phyloP scores from a whole-genome alignment of 2,888 invertebrate species.

The Drosophila tanythrix region DNA sequence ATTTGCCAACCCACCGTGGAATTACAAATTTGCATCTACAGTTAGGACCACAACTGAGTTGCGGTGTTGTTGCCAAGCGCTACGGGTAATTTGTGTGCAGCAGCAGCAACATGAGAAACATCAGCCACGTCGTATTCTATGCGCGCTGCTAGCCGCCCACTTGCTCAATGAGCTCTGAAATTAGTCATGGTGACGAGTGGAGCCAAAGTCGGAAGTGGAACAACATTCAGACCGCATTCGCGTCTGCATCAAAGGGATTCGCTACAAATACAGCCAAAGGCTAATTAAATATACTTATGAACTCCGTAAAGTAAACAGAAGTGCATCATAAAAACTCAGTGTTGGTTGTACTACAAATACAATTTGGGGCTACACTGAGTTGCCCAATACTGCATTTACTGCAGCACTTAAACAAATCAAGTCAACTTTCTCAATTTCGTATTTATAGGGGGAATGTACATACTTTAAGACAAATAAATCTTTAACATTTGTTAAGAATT shows the following conservation, averaged over 20 bases:
- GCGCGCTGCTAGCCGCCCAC: neutral
- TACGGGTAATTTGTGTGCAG: conserved; percentile 9
- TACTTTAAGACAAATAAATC: neutral
- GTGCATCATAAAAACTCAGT: neutral
- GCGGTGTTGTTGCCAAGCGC: neutral
- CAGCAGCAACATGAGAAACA: neutral
- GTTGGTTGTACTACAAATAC: neutral
- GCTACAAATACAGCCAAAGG: conserved; percentile 5
- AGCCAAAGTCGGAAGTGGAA: neutral
- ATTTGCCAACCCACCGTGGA: conserved; percentile 1
- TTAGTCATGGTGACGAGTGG: neutral
- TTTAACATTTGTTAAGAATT: neutral
- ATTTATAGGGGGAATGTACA: neutral
- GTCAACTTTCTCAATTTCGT: neutral
- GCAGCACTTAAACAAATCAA: neutral
- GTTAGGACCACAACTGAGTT: neutral
- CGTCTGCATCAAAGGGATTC: neutral
- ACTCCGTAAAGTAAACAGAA: neutral
- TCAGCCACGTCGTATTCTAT: neutral
- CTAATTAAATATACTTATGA: conserved; percentile 11
- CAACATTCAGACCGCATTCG: conserved; percentile 5
- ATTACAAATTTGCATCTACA: neutral
- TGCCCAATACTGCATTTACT: neutral
- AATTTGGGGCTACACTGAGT: neutral
- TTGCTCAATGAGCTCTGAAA: neutral